phyloP scores from a whole-genome alignment of 1,140 invertebrate species.

The Bombus picipes region DNA sequence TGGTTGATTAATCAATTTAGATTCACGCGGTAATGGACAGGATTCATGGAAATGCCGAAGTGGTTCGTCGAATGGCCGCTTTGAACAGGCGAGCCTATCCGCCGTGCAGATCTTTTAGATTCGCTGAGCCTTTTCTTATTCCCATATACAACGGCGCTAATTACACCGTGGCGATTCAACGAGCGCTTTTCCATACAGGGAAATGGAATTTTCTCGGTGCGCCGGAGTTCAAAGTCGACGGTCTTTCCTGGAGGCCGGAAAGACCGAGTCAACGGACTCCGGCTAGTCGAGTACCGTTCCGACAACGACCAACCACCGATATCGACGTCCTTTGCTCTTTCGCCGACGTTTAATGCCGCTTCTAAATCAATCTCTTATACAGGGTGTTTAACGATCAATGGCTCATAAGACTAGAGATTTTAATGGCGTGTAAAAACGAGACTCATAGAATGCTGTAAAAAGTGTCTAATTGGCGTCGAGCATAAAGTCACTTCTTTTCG shows the following conservation, averaged over 20 bases:
- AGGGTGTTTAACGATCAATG: background rate
- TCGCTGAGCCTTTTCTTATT: slow-evolving; percentile 37
- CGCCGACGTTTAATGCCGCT: background rate
- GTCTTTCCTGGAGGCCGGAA: slow-evolving; percentile 60
- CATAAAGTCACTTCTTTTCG: background rate
- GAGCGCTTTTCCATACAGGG: slow-evolving; percentile 58
- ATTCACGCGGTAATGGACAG: background rate
- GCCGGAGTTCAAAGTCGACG: slow-evolving; percentile 56
- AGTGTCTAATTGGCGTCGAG: background rate
- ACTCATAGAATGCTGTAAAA: background rate
- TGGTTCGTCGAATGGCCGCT: background rate
- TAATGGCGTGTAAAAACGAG: background rate
- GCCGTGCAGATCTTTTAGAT: slow-evolving; percentile 4
- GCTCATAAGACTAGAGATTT: background rate
- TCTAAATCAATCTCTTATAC: background rate
- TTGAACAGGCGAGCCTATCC: slow-evolving; percentile 3
- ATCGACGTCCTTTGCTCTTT: background rate
- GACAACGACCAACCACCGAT: slow-evolving; percentile 1
- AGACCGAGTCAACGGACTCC: slow-evolving; percentile 52
- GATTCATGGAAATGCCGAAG: background rate
- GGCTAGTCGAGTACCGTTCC: slow-evolving; percentile 20
- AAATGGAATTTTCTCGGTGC: slow-evolving; percentile 62
- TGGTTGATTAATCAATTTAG: background rate
- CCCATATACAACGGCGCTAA: slow-evolving; percentile 53
- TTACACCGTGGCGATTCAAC: slow-evolving; percentile 59